phyloP scores from a whole-genome alignment of 2,113 vertebrate genomes.

The Tetraodon nigroviridis region DNA sequence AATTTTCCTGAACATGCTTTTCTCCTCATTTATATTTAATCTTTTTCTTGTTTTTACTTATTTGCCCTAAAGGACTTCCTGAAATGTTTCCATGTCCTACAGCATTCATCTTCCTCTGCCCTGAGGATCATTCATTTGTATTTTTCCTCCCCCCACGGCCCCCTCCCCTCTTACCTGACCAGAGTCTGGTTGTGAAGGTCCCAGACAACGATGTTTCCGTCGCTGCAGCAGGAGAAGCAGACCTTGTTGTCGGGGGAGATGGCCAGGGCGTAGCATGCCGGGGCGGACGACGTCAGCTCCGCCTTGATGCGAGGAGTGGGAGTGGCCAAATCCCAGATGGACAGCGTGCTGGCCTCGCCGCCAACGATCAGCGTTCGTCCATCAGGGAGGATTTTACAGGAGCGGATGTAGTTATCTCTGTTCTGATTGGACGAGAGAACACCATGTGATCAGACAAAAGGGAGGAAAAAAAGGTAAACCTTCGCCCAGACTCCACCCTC shows the following conservation, averaged over 20 bases:
- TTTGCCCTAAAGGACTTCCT: conserved; percentile 1
- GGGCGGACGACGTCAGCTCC: conserved; percentile 81
- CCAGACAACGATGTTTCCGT: conserved; percentile 85
- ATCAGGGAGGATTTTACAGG: conserved; percentile 79
- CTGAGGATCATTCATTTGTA: conserved; percentile 11
- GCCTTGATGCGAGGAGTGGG: conserved; percentile 85
- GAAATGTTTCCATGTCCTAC: conserved; percentile 21
- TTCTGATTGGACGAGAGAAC: conserved; percentile 64
- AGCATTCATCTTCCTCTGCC: neutral
- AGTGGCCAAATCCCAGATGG: conserved; percentile 76
- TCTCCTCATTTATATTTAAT: conserved; percentile 14
- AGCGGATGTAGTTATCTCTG: conserved; percentile 83
- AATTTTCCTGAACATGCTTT: neutral
- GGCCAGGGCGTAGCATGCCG: conserved; percentile 84
- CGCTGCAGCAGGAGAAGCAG: conserved; percentile 88
- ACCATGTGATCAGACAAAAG: neutral
- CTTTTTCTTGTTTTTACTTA: neutral
- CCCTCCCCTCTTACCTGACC: conserved; percentile 66
- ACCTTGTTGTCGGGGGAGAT: conserved; percentile 87
- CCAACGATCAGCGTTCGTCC: conserved; percentile 80
- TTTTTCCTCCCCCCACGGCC: neutral
- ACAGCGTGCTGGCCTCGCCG: conserved; percentile 82
- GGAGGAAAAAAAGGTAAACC: neutral
- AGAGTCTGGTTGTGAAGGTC: conserved; percentile 82
- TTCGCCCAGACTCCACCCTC: neutral